Evolutionary conservation across 2,113 vertebrate species (phyloP).

Genomic region (Chrysemys picta): DNA sequence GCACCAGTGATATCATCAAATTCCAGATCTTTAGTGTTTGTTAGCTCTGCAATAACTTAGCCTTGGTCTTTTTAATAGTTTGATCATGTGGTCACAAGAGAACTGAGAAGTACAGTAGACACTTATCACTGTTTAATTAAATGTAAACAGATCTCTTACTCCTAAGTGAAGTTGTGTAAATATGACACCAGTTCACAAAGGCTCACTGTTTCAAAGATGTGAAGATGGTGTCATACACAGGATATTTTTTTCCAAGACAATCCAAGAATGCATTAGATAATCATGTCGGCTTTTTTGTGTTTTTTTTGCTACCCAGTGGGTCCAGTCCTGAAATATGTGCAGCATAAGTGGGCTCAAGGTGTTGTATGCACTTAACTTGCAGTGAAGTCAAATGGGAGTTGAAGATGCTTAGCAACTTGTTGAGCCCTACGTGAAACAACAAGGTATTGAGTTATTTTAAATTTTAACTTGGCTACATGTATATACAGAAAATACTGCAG

Average conservation of each 20-base stretch:
- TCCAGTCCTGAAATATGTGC: background rate
- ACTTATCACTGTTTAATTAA: background rate
- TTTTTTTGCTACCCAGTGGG: background rate
- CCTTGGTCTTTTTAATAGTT: background rate
- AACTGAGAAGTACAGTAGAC: background rate
- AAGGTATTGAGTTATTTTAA: background rate
- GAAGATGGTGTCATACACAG: background rate
- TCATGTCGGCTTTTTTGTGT: background rate
- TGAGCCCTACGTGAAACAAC: background rate
- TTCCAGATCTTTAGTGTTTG: background rate
- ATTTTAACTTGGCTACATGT: background rate
- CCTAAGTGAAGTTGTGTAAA: background rate
- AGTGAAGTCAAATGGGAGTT: background rate
- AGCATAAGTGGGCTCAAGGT: too few relatives aligned
- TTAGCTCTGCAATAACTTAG: background rate
- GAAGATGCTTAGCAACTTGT: background rate
- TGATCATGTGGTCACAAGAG: background rate
- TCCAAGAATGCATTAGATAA: background rate
- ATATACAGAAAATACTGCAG: background rate
- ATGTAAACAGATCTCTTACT: background rate
- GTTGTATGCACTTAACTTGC: background rate
- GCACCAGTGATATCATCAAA: background rate
- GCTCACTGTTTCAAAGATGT: background rate
- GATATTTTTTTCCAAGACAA: background rate
- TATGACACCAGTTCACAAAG: background rate